Percentiles rank a stretch among this genome's conserved stretches.
These are phyloP conservation scores for Octodon degus DNA, from an alignment of 2,113 vertebrate genomes.

Conservation along the genomic window DNA sequence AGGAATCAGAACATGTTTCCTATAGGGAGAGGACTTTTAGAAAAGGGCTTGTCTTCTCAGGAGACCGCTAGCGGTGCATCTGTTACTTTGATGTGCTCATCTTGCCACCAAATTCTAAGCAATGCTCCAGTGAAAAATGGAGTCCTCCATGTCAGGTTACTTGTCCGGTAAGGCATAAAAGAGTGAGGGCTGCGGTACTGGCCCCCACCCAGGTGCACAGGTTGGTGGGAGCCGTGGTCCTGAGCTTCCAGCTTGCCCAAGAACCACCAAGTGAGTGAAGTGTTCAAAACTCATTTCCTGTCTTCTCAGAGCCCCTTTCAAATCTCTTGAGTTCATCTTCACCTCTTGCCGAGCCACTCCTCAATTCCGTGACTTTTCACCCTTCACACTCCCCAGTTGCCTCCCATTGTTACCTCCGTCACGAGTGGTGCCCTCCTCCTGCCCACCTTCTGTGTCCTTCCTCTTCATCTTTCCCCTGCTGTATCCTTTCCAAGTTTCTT, in stretches of 20 bases:
- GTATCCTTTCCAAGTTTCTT: not conserved
- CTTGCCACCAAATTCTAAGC: not conserved
- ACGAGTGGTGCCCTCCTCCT: not conserved
- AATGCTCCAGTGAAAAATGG: not conserved
- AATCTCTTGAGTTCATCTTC: not conserved
- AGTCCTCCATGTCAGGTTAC: not conserved
- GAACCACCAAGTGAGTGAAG: not conserved
- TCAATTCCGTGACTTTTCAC: not conserved
- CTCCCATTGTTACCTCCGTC: not conserved
- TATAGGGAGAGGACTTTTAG: not conserved
- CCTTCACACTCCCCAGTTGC: not conserved
- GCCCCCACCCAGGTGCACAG: not conserved
- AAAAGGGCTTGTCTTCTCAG: not conserved
- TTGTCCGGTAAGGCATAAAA: not conserved
- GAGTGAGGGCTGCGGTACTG: not conserved
- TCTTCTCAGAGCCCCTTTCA: not conserved
- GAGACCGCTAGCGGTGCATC: accelerated
- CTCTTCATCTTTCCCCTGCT: not conserved
- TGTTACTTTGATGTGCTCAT: not conserved
- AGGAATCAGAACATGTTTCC: not conserved
- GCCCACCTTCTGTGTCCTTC: not conserved
- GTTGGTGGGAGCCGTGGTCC: accelerated
- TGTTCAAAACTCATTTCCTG: not conserved
- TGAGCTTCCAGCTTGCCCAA: not conserved
- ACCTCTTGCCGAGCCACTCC: not conserved